Evolutionary conservation across 2,888 invertebrate species (phyloP), one percentile per base, ranked within the genome.

Genomic region (Hirtodrosophila duncani): DNA sequence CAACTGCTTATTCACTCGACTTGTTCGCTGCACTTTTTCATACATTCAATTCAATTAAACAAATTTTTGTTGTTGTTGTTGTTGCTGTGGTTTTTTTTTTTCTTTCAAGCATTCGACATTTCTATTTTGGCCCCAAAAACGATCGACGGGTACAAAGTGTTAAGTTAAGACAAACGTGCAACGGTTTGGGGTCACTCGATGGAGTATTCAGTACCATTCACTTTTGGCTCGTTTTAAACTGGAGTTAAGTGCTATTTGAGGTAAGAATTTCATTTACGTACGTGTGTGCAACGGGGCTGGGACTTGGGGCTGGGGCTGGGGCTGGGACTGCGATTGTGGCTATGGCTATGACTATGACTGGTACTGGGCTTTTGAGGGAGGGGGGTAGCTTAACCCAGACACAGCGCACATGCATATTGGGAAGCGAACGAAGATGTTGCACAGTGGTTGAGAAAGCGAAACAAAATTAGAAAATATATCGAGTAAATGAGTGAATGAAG

Each of bases 211-310:
- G 79, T 79, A 69, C 75, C 75, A 75, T 75, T 75, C 75, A 75
- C 75, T 75, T 75, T 75, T 75, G 80, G 74, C 77, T 77, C 74
- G 80, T 72, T 75, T 80, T 66, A 75, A 80, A 75, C 72, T 78
- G 75, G 74, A 75, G 77, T 77, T 80, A 77, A 75, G 74, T 74
- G 74, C 80, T 74, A 72, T 74, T 74, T 74, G 80, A 79, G 80
- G 80, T 74, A 74, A 79, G 74, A 74, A 72, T 72, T 72, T 72
- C 79, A 72, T 72, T 72, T 77, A 75, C 72, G 71, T 78, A 72
- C 79, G 71, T 75, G 74, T 66, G 74, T 62, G 65, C 52, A 33
- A 51, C 51, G 46, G 29, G 46, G 34, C 33, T 49, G 34, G 50
- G 37, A 51, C 38, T 51, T 53, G 31, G 34, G 18, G 20, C 20